phyloP scores from a whole-genome alignment of 2,888 invertebrate genomes.

The Epistrophella euchroma region DNA sequence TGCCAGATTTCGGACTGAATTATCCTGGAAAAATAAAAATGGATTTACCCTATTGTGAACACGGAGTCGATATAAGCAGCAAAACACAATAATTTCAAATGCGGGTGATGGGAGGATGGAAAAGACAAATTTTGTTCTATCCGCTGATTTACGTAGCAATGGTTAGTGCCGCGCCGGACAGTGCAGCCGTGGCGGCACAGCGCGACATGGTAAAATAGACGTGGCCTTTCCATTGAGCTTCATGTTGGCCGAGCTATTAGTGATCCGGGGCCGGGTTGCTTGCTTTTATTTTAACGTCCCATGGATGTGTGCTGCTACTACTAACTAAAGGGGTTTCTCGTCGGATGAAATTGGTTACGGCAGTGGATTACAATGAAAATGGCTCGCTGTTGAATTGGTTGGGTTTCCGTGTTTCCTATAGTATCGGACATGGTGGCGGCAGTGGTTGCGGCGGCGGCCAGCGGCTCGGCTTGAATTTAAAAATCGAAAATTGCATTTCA shows the following conservation, averaged over 20 bases:
- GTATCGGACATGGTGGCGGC: constrained; percentile 66
- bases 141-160: constrained; percentile 66
- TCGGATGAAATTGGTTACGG: constrained; percentile 56
- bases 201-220: constrained; percentile 2
- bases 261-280: constrained; percentile 41
- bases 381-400: constrained; percentile 57
- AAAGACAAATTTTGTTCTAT: constrained; percentile 69
- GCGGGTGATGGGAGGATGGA: constrained; percentile 36
- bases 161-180: constrained; percentile 23
- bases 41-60: not conserved
- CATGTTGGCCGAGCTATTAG: constrained; percentile 67
- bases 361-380: constrained; percentile 68
- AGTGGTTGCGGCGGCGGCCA: constrained; percentile 56
- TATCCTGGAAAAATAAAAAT: too few relatives aligned
- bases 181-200: constrained; percentile 15
- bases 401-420: constrained; percentile 36
- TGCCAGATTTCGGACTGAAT: too few relatives aligned
- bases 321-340: constrained; percentile 58
- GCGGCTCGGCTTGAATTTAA: constrained; percentile 35
- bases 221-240: constrained; percentile 47
- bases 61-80: constrained; percentile 1
- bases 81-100: constrained; percentile 34
- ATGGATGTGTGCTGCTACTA: constrained; percentile 41
- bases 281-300: constrained; percentile 35
- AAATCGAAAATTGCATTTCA: constrained; percentile 67